These are phyloP conservation scores for Cricetomys ansorgei DNA, from an alignment of 2,113 vertebrate genomes.

Conservation along the genomic window DNA sequence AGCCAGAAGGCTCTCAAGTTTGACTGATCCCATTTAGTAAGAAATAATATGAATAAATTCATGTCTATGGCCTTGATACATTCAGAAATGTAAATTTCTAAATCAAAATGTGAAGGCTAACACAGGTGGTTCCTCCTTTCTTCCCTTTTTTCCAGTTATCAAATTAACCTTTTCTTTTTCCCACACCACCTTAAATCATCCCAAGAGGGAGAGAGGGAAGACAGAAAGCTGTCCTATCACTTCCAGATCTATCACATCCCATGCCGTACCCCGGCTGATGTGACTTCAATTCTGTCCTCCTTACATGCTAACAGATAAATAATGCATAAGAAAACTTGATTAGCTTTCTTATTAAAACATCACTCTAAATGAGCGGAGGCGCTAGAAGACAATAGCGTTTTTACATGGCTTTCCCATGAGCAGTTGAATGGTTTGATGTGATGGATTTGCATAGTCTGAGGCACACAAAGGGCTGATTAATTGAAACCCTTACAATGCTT, in stretches of 20 bases:
- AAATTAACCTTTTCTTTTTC: constrained; percentile 75
- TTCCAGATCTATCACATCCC: constrained; percentile 85
- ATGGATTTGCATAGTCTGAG: constrained; percentile 99
- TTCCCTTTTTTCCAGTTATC: constrained; percentile 62
- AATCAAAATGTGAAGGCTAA: constrained; percentile 61
- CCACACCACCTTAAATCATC: constrained; percentile 80
- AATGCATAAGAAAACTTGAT: constrained; percentile 93
- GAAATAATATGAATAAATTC: constrained; percentile 15
- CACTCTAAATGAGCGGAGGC: constrained; percentile 94
- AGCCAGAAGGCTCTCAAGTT: constrained; percentile 22
- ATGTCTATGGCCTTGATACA: constrained; percentile 18
- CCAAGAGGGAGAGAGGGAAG: constrained; percentile 34
- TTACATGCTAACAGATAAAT: constrained; percentile 89
- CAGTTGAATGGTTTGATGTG: constrained; percentile 95
- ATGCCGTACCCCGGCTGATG: constrained; percentile 85
- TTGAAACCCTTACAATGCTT: constrained; percentile 94
- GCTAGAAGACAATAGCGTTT: constrained; percentile 95
- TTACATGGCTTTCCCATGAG: constrained; percentile 96
- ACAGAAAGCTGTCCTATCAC: constrained; percentile 81
- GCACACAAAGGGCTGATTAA: constrained; percentile 99
- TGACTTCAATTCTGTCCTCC: constrained; percentile 82
- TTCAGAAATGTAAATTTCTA: constrained; percentile 57
- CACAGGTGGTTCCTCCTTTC: constrained; percentile 70
- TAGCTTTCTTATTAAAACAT: constrained; percentile 99
- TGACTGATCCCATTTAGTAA: constrained; percentile 10